These are phyloP conservation scores for Heliconius erato DNA, from an alignment of 2,888 invertebrate species.

Conservation along the genomic window DNA sequence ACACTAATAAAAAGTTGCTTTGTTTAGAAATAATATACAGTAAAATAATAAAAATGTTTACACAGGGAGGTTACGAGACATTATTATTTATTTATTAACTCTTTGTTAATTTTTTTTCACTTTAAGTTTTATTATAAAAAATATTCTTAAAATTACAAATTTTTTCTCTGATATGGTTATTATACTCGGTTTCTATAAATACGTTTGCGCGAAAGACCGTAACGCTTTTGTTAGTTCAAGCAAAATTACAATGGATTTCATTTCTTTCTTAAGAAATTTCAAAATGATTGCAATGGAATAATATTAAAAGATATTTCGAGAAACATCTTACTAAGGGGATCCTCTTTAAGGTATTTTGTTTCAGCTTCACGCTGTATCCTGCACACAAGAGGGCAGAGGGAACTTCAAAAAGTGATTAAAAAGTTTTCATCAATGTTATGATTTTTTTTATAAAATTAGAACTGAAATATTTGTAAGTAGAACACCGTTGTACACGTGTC, in stretches of 20 bases:
- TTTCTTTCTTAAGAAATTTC: not conserved
- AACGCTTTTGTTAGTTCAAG: not conserved
- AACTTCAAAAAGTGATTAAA: not conserved
- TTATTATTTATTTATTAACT: not conserved
- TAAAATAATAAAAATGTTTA: not conserved
- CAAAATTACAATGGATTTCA: not conserved
- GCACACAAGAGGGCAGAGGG: too few species aligned
- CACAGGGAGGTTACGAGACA: too few species aligned
- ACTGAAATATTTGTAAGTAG: constrained; percentile 3
- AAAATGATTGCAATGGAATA: not conserved
- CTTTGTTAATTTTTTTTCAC: too few species aligned
- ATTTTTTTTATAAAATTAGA: not conserved
- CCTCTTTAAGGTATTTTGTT: too few species aligned
- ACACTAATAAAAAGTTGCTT: not conserved
- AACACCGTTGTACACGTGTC: constrained; percentile 34
- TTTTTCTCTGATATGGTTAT: too few species aligned
- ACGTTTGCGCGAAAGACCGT: not conserved
- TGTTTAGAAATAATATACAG: not conserved
- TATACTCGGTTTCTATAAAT: too few species aligned
- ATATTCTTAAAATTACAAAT: too few species aligned
- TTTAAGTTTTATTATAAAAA: too few species aligned
- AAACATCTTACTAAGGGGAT: too few species aligned
- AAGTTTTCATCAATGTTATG: not conserved
- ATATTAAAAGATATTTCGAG: not conserved
- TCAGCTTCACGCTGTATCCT: too few species aligned